Evolutionary conservation across 2,113 vertebrate species (phyloP), one percentile per base, ranked within the genome.

Genomic region (Microtus montanus): DNA sequence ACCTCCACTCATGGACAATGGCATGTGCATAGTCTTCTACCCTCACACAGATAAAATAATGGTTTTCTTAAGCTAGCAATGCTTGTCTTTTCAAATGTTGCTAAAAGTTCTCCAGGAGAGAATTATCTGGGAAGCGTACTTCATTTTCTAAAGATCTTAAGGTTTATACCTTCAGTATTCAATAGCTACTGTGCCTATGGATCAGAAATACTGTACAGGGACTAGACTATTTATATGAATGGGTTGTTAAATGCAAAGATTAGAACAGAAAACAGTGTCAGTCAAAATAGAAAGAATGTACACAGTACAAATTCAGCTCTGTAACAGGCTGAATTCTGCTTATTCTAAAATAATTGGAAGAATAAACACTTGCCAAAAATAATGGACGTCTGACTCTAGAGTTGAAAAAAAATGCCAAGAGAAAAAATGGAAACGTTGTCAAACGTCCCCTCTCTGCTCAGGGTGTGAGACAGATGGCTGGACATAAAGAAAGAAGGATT

Each of bases 211-310:
- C 44, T 38, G 33, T 71, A 71, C 41, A 71, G 44, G 44, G 10
- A 64, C n/a, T 44, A 78, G 26, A 90, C 35, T 87, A 15, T 91
- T 95, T 92, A 80, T 92, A 93, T 52, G 35, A 91, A 54, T 38
- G 68, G 71, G 68, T 54, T 91, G 63, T 87, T 92, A 87, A 47
- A 22, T 84, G 54, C 87, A 61, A 93, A 95, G 84, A 92, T 92
- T 86, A 93, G 77, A 92, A 66, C 61, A 86, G 73, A 35, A 89
- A 92, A 91, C 12, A 8, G 54, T 92, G 63, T 93, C 92, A 93
- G 93, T 92, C 93, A 94, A 95, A 97, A 96, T 95, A 91, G 12
- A 93, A 49, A 84, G 58, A 97, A 49, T 70, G 49, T 28, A 78
- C 74, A 74, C 13, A 49, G 74, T 91, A 73, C 58, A 92, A 89